These are phyloP conservation scores for Australoheros facetus DNA, from an alignment of 2,797 vertebrate genomes.

Conservation along the genomic window DNA sequence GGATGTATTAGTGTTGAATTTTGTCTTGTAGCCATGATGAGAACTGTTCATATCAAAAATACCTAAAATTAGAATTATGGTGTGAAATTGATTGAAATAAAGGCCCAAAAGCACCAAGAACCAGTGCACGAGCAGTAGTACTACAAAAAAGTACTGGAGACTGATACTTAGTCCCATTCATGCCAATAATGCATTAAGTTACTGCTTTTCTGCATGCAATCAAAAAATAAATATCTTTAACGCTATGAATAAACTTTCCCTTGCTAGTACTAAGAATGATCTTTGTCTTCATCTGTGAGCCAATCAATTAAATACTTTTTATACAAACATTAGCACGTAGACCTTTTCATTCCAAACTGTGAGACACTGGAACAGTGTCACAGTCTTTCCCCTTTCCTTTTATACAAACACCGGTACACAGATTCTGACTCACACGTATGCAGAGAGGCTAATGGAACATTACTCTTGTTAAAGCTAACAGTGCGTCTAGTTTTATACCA, in stretches of 20 bases:
- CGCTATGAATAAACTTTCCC: neutral
- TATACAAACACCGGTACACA: constrained; percentile 19
- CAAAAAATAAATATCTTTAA: neutral
- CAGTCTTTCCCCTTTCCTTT: constrained; percentile 31
- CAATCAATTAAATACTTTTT: constrained; percentile 1
- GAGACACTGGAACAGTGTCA: constrained; percentile 29
- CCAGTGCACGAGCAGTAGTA: neutral
- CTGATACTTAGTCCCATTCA: neutral
- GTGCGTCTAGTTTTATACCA: constrained; percentile 65
- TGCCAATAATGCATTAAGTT: neutral
- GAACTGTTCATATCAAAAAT: neutral
- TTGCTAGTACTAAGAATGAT: neutral
- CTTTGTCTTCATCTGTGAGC: neutral
- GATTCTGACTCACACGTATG: constrained; percentile 18
- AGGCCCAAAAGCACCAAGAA: neutral
- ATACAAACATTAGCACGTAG: constrained; percentile 1
- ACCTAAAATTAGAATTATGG: neutral
- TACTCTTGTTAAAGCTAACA: constrained; percentile 71
- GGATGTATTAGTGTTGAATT: neutral
- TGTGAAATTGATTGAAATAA: neutral
- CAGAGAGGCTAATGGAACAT: constrained; percentile 61
- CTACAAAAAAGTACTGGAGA: neutral
- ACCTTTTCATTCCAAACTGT: constrained; percentile 1
- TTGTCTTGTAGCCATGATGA: neutral
- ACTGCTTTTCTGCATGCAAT: neutral